Evolutionary conservation across 2,113 vertebrate species (phyloP), one percentile per base, ranked within the genome.

Genomic region (Barnardius zonarius): DNA sequence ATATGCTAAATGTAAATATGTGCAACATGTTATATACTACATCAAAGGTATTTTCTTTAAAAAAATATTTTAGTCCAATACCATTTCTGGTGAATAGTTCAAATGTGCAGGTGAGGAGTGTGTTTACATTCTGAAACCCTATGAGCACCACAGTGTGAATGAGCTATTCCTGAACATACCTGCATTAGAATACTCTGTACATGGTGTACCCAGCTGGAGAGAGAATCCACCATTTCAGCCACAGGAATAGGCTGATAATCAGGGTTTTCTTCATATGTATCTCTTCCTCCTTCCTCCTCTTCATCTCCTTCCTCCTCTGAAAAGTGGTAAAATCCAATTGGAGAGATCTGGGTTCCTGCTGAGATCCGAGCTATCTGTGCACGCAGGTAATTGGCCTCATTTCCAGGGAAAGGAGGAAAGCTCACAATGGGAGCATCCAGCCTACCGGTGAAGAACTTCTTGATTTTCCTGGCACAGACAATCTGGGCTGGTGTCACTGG

Each of bases 281-380:
- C 97, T 70, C 86, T 95, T 17, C 94, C 92, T 7, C 79, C 88
- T 14, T 98, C 98, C 4, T 99, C 98, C 12, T 99, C 99, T 37
- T 99, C 99, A 1, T 99, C 98, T 13, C 96, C 98, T 41, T 99
- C 99, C 69, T 99, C 99, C 67, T 99, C 99, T 82, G 86, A 93
- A 82, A 98, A 98, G 84, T 98, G 98, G 79, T 98, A 99, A 95
- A 98, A 99, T 18, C 99, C 99, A 74, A 98, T 95, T 27, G 99
- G 99, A 88, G 99, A 99, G 90, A 99, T 93, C 0, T 99, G 99
- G 6, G 99, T 99, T 23, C 98, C 98, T 9, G 99, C 99, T 44
- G 99, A 99, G 97, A 99, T 99, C 5, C 99, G 98, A 69, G 99
- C 99, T 28, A 99, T 99, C 95, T 99, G 99, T 27, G 99, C 98